These are phyloP conservation scores for Tenthredo livida DNA, from an alignment of 2,888 invertebrate genomes.

Conservation along the genomic window DNA sequence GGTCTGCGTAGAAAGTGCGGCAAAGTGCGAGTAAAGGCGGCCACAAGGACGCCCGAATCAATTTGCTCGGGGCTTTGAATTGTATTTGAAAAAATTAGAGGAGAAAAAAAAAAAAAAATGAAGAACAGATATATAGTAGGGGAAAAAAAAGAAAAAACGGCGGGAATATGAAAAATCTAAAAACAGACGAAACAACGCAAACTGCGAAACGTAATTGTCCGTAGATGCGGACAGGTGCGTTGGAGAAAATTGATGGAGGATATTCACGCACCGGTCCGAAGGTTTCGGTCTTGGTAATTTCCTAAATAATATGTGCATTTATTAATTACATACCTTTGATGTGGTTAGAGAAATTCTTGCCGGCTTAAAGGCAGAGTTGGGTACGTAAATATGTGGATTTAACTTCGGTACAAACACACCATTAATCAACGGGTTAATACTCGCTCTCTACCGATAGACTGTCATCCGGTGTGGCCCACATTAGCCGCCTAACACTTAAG, in stretches of 20 bases:
- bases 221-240: background rate
- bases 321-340: slow-evolving; percentile 43
- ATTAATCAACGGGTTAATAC: slow-evolving; percentile 40
- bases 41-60: slow-evolving; percentile 46
- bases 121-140: background rate
- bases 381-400: background rate
- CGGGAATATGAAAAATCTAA: background rate
- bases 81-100: background rate
- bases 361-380: background rate
- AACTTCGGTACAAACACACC: background rate
- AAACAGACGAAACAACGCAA: background rate
- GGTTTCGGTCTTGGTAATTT: slow-evolving; percentile 1
- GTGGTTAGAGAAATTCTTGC: slow-evolving; percentile 29
- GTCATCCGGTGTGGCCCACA: slow-evolving; percentile 50
- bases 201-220: background rate
- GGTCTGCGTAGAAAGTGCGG: slow-evolving; percentile 47
- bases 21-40: slow-evolving; percentile 45
- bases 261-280: slow-evolving; percentile 21
- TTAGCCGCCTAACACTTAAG: slow-evolving; percentile 18
- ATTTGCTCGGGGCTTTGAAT: slow-evolving; percentile 36
- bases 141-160: no score
- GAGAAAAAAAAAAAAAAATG: background rate
- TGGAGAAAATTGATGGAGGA: background rate
- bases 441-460: slow-evolving; percentile 40
- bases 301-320: slow-evolving; percentile 28